phyloP scores from a whole-genome alignment of 1,140 invertebrate species.

The Tetraneura akinire region DNA sequence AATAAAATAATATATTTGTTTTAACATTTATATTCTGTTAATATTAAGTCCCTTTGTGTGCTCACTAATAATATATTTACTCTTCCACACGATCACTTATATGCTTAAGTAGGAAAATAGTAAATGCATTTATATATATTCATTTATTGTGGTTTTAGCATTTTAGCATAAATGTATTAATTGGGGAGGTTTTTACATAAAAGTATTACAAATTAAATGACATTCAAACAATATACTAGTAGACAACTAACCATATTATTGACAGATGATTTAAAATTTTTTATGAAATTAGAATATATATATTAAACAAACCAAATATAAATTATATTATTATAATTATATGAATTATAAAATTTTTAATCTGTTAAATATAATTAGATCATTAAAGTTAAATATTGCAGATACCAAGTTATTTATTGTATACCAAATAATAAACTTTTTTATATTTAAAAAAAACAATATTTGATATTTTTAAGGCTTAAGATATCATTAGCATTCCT shows the following conservation, averaged over 20 bases:
- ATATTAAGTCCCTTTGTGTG: not conserved
- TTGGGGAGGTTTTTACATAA: not conserved
- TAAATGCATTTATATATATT: not conserved
- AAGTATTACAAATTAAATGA: not conserved
- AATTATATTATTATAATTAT: not conserved
- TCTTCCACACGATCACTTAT: not conserved
- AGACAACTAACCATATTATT: not conserved
- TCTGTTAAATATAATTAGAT: not conserved
- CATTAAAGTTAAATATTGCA: not conserved
- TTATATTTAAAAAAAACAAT: not conserved
- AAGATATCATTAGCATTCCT: conserved; percentile 26
- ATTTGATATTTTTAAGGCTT: conserved; percentile 22
- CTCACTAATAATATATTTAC: too few relatives aligned
- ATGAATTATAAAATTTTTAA: not conserved
- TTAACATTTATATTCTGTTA: conserved; percentile 17
- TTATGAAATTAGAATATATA: not conserved
- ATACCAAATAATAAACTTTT: not conserved
- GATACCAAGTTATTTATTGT: not conserved
- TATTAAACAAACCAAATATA: not conserved
- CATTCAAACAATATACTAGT: not conserved
- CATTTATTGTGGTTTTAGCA: conserved; percentile 1
- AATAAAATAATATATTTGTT: not conserved
- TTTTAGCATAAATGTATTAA: conserved; percentile 12
- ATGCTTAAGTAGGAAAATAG: not conserved
- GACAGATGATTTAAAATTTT: not conserved